Base-by-base conservation (phyloP, 2,797 vertebrate genomes). In the Galagoides demidoff region DNA sequence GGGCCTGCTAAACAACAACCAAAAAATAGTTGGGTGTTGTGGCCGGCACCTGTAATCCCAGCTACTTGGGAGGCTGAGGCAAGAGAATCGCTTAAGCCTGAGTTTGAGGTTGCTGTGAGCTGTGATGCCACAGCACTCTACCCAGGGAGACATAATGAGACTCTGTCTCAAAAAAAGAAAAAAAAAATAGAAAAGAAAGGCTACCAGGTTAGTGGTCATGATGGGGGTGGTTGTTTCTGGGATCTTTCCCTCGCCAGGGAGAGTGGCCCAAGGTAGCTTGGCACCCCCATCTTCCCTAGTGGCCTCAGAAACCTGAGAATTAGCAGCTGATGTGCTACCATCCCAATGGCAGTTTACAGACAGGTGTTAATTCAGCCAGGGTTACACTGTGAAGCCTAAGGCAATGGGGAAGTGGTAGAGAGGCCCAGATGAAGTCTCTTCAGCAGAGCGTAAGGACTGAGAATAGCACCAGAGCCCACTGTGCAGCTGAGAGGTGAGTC, bases 391-490 rank as follows among this genome's bases (percentile, higher is more conserved):
- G 23, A 81, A 61, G n/a, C 57, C 66, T 5, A 3, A 76, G 92
- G 78, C 55, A 4, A 1, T 1, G n/a, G 37, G 37, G 6, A 2
- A 17, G 82, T 22, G 1, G 29, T 1, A 20, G 37, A 43, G 55
- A 68, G 0, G 0, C 55, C 20, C 9, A 4, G 63, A 31, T 8
- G 17, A 31, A 39, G 39, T n/a, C 16, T n/a, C 55, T 55, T 27
- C 3, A 14, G 88, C 31, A 25, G 22, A 43, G 39, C 2, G 2
- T 49, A 34, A 81, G 84, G 43, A 11, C 17, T 45, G 27, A 83
- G 70, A 63, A 37, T 43, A 70, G 57, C 55, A 64, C 55, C 64
- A 7, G 25, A 85, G 43, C 22, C 19, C 37, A 29, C 45, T 20
- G 12, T 16, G 27, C 7, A 52, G 59, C 39, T 45, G 5, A 64